Conservation (phyloP, 92 coral and sea anemone genomes). For the Actinostola sp. region DNA sequence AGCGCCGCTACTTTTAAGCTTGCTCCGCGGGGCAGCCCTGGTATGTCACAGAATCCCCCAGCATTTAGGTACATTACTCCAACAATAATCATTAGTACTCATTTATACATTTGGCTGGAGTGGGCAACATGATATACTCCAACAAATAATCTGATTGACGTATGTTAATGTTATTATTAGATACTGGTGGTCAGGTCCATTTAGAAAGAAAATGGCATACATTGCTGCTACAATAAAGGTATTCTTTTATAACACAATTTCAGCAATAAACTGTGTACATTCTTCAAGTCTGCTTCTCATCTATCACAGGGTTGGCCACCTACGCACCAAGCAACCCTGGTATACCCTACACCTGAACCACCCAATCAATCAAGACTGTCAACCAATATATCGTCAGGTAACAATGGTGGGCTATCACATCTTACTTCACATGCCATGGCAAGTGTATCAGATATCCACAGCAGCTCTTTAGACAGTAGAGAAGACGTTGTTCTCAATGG, state of each 20-base stretch:
- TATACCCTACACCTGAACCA: constrained; percentile 45
- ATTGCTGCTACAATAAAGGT: constrained; percentile 76
- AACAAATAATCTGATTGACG: no score
- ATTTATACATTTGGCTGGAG: no score
- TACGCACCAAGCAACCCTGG: constrained; percentile 36
- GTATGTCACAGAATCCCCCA: no score
- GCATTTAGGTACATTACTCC: no score
- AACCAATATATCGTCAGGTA: neutral
- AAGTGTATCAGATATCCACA: constrained; percentile 6
- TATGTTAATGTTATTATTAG: constrained; percentile 31
- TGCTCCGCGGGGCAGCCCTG: no score
- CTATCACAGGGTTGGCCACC: constrained; percentile 95
- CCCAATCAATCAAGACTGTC: neutral
- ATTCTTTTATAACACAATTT: neutral
- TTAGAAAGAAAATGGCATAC: constrained; percentile 82
- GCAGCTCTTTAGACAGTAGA: neutral
- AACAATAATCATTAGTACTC: no score
- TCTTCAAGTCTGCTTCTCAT: no score
- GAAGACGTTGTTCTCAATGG: constrained; percentile 24
- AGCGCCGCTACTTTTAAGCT: no score
- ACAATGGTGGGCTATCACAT: constrained; percentile 13
- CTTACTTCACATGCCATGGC: constrained; percentile 34
- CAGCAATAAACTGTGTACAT: no score
- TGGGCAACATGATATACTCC: no score
- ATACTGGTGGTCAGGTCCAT: constrained; percentile 88